Evolutionary conservation across 2,797 vertebrate genomes (phyloP).

Genomic region (Sciaenops ocellatus): DNA sequence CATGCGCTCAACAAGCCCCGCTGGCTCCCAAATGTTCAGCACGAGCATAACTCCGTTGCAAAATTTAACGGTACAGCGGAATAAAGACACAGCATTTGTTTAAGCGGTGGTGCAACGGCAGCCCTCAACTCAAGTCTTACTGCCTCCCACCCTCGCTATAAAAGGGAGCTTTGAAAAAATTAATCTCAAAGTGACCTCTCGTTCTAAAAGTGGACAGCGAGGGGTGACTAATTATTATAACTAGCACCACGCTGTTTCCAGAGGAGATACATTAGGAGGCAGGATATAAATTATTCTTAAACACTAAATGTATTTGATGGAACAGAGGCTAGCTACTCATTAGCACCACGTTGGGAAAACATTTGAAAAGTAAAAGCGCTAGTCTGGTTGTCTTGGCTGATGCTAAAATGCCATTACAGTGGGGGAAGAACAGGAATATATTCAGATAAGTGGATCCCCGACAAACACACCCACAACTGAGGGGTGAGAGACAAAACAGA

Average conservation of each 20-base stretch:
- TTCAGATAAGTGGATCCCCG: constrained; percentile 18
- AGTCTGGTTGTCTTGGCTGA: constrained; percentile 7
- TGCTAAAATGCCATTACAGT: not conserved
- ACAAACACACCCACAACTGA: constrained; percentile 24
- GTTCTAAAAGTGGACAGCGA: constrained; percentile 51
- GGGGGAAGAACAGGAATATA: not conserved
- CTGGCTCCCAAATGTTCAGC: constrained; percentile 75
- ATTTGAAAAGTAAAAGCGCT: constrained; percentile 13
- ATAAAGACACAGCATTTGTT: constrained; percentile 81
- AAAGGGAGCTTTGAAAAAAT: constrained; percentile 53
- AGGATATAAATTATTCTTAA: constrained; percentile 48
- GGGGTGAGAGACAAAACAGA: constrained; percentile 8
- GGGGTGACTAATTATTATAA: constrained; percentile 72
- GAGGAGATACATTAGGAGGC: constrained; percentile 45
- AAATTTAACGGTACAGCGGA: constrained; percentile 80
- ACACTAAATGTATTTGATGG: constrained; percentile 47
- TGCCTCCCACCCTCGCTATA: constrained; percentile 1
- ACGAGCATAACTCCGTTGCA: constrained; percentile 73
- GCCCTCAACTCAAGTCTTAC: constrained; percentile 50
- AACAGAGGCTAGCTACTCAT: constrained; percentile 30
- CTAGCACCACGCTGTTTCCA: constrained; percentile 61
- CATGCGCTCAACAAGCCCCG: constrained; percentile 72
- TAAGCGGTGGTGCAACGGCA: constrained; percentile 56
- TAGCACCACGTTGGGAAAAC: constrained; percentile 18
- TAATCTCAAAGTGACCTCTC: constrained; percentile 58